Evolutionary conservation across 2,888 invertebrate species (phyloP).

Genomic region (Metellina segmentata): DNA sequence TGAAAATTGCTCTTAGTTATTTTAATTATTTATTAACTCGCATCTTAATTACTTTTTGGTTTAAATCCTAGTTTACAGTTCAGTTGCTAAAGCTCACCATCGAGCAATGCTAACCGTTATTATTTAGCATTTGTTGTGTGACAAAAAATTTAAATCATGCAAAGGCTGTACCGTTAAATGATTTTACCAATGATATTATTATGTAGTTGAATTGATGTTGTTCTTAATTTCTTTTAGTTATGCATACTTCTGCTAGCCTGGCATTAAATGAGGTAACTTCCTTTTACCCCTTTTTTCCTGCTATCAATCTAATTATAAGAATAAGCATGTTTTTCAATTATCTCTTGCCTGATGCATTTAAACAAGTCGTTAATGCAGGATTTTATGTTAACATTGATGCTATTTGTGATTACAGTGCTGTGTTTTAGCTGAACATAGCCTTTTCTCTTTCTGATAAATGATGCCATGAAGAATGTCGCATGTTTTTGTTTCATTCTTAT

Average conservation of each 20-base stretch:
- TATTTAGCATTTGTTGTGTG: neutral
- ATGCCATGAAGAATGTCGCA: too few species aligned
- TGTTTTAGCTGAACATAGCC: too few species aligned
- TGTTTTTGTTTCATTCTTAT: too few species aligned
- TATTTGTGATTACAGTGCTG: too few species aligned
- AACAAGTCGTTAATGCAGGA: neutral
- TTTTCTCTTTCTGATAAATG: too few species aligned
- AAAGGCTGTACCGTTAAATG: neutral
- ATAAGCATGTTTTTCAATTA: neutral
- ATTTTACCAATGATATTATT: neutral
- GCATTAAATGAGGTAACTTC: slow-evolving; percentile 69
- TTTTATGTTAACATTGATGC: neutral
- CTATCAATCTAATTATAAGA: neutral
- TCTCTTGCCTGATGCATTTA: neutral
- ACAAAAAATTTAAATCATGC: too few species aligned
- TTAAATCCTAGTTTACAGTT: too few species aligned
- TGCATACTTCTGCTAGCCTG: slow-evolving; percentile 74
- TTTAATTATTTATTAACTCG: neutral
- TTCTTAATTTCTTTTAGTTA: slow-evolving; percentile 47
- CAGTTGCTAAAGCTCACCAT: too few species aligned
- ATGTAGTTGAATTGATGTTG: neutral
- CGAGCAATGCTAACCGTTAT: neutral
- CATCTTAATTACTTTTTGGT: too few species aligned
- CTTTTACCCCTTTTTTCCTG: neutral
- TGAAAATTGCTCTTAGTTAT: too few species aligned